Evolutionary conservation across 2,113 vertebrate species (phyloP), one percentile per base, ranked within the genome.

Genomic region (Promerops cafer): DNA sequence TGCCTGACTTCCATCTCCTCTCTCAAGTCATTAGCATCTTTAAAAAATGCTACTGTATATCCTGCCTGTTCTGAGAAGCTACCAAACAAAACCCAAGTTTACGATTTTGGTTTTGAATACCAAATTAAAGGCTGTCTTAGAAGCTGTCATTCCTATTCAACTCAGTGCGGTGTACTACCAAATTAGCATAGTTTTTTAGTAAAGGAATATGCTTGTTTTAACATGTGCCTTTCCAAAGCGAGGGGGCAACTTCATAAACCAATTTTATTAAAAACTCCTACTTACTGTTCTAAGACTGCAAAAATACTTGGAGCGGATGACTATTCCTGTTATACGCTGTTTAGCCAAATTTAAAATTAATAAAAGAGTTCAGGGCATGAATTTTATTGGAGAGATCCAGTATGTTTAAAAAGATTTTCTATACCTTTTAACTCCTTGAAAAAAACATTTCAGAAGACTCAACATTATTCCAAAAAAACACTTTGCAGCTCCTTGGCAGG

Each of bases 81-180:
- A 97, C 96, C 98, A 97, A 98, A 97, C 95, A 97, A 97, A 98
- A 98, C 91, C 92, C 42, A 97, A 98, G 96, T 98, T 98, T 97
- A 98, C 96, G 96, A 97, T 97, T 98, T 98, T 96, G 97, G 98
- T 97, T 98, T 97, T 98, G 98, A 98, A 97, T 97, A 97, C 98
- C 97, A 98, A 98, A 98, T 98, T 98, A 98, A 98, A 98, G 97
- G 97, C 97, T 98, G 97, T 98, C 98, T 98, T 94, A 10, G 97
- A 98, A 98, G 96, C 97, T 98, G 97, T 98, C 97, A 98, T 92
- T 98, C 94, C 96, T 95, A 96, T 97, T 98, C 97, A 98, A 91
- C 97, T 97, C 93, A 49, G 95, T 87, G 96, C 91, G 6, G 97
- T 97, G 94, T 97, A 97, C 96, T 97, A 97, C 96, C 94, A 97